Evolutionary conservation across 2,797 vertebrate genomes (phyloP).

Genomic region (Characodon lateralis): DNA sequence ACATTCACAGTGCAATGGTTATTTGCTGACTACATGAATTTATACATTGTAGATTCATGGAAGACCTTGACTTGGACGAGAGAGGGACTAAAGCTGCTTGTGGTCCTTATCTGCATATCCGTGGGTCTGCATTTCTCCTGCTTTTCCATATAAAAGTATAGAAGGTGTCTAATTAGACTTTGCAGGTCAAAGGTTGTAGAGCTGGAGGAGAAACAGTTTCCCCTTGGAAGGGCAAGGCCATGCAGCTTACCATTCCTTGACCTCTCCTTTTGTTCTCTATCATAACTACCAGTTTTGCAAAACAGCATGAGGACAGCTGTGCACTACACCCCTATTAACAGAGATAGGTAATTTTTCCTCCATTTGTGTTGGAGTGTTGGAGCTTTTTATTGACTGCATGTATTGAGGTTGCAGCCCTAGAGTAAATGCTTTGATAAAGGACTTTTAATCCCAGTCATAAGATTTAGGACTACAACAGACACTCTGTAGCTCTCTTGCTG

Average conservation of each 20-base stretch:
- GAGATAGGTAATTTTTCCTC: constrained; percentile 4
- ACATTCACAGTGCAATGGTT: constrained; percentile 24
- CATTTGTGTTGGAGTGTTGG: constrained; percentile 7
- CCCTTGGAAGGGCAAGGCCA: constrained; percentile 67
- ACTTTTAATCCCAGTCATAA: constrained; percentile 23
- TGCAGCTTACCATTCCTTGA: constrained; percentile 51
- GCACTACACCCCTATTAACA: constrained; percentile 1
- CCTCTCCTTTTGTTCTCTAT: constrained; percentile 18
- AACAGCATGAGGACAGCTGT: constrained; percentile 28
- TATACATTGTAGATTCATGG: constrained; percentile 33
- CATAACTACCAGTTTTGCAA: constrained; percentile 27
- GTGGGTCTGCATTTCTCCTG: constrained; percentile 68
- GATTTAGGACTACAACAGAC: constrained; percentile 30
- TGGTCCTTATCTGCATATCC: constrained; percentile 74
- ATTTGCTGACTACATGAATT: constrained; percentile 55
- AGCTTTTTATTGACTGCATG: constrained; percentile 17
- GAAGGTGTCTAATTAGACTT: constrained; percentile 71
- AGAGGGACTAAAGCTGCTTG: constrained; percentile 49
- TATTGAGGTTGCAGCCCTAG: constrained; percentile 17
- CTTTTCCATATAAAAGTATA: constrained; percentile 66
- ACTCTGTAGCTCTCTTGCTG: constrained; percentile 12
- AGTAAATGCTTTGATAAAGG: constrained; percentile 29
- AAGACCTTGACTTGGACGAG: constrained; percentile 70
- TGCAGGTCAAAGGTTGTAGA: constrained; percentile 61
- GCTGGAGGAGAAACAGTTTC: constrained; percentile 58